Conservation (phyloP, 2,888 invertebrate genomes). For the Metacarcinus magister region DNA sequence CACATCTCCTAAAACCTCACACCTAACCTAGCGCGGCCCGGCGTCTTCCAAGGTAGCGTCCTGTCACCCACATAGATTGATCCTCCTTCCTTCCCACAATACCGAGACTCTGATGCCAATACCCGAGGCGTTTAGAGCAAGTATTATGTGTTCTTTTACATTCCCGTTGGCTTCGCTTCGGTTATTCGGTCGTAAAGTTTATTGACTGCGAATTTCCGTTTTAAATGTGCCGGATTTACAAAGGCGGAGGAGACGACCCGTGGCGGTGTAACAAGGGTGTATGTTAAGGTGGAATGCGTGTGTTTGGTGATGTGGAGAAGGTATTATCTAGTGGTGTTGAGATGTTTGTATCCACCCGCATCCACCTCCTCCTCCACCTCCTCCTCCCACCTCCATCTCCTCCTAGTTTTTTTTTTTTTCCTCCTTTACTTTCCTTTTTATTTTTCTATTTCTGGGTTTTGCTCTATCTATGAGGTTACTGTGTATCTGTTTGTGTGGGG, state of each 20-base stretch:
- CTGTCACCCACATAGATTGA: not conserved
- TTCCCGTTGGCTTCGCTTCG: not conserved
- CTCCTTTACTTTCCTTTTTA: not conserved
- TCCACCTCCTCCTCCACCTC: not conserved
- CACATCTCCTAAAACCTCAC: no score
- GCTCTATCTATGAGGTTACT: not conserved
- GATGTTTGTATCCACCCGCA: not conserved
- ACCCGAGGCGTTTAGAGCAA: not conserved
- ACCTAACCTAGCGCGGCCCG: not conserved
- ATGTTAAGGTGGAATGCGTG: not conserved
- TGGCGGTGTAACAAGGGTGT: not conserved
- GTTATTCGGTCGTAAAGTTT: conserved; percentile 30
- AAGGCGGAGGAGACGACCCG: not conserved
- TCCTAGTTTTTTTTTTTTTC: not conserved
- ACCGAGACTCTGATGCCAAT: not conserved
- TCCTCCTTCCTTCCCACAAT: not conserved
- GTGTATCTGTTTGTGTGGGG: not conserved
- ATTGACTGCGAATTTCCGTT: conserved; percentile 27
- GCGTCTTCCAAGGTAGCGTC: not conserved
- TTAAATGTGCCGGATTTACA: not conserved
- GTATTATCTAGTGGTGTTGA: not conserved
- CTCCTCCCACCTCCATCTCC: not conserved
- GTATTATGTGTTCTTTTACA: not conserved
- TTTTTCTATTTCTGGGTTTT: not conserved
- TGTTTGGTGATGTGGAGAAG: conserved; percentile 21